Percentiles rank a stretch among this genome's conserved stretches.
These are phyloP conservation scores for Myodes glareolus DNA, from an alignment of 2,113 vertebrate genomes.

Conservation along the genomic window DNA sequence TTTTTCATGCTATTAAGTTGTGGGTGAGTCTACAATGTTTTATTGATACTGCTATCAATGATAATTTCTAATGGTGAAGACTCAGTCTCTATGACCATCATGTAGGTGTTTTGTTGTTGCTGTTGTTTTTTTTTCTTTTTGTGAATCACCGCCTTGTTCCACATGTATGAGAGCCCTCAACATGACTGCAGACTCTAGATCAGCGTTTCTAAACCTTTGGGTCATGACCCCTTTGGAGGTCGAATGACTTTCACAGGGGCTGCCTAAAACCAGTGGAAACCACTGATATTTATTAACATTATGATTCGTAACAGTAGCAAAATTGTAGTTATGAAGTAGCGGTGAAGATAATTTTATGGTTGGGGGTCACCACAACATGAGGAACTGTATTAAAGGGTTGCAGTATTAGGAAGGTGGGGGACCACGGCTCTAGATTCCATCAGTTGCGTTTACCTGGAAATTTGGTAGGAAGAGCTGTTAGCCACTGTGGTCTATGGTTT, in stretches of 20 bases:
- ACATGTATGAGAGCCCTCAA: not conserved
- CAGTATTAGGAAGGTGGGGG: too few relatives aligned
- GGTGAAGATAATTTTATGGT: not conserved
- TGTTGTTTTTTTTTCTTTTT: not conserved
- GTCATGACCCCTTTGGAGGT: not conserved
- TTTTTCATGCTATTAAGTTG: not conserved
- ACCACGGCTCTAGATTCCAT: not conserved
- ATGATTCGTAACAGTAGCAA: not conserved
- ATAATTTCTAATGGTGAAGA: not conserved
- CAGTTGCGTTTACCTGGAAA: not conserved
- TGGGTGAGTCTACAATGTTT: not conserved
- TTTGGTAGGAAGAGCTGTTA: not conserved
- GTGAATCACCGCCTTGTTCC: not conserved
- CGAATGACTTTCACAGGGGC: not conserved
- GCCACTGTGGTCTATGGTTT: constrained; percentile 23
- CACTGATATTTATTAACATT: not conserved
- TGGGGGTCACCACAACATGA: not conserved
- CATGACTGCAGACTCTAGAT: not conserved
- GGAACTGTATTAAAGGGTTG: not conserved
- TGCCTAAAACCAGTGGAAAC: not conserved
- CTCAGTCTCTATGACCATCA: not conserved
- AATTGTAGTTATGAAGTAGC: not conserved
- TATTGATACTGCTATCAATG: not conserved
- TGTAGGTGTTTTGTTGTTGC: not conserved
- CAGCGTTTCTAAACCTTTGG: not conserved